Evolutionary conservation across 1,140 invertebrate species (phyloP), one percentile per base, ranked within the genome.

Genomic region (Geopemphigus sp.): DNA sequence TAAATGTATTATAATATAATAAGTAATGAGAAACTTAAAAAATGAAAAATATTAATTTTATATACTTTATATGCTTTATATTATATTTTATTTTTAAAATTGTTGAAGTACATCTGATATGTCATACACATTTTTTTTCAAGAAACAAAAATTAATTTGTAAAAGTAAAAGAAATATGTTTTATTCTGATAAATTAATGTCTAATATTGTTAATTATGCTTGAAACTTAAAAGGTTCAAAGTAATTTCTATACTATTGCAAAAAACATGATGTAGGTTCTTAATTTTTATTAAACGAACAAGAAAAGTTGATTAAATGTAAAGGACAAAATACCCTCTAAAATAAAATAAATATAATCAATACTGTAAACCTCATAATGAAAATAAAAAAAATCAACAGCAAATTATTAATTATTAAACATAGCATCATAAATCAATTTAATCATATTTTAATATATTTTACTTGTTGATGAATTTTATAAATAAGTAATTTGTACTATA

Each of bases 231-330:
- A 70, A 26, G 12, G 26, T 50, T 70, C 6, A 53, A 53, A 29
- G 66, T 53, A 15, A 53, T 10, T 53, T 19, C 15, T 53, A 53
- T 26, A n/a, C 19, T 54, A 47, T 53, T 70, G 29, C 1, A 53
- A 53, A 70, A n/a, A 53, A 53, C 15, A 19, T 53, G 47, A 17
- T n/a, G 47, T 53, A 29, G 2, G 47, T 19, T 19, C 11, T 53
- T 70, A 29, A 70, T 50, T 24, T 22, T 50, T 53, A 53, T 53
- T 22, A 53, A 70, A 17, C 29, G 47, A 70, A 70, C 24, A 29
- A 47, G 47, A 70, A 70, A 70, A 53, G 47, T 70, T 70, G 53
- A 70, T 70, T 70, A 29, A 70, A 70, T 19, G 68, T 70, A 53
- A 70, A 70, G 47, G 29, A 50, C 45, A 45, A 70, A 24, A 70